These are phyloP conservation scores for Callyntrura sp. DNA, from an alignment of 2,888 invertebrate species.

Conservation along the genomic window DNA sequence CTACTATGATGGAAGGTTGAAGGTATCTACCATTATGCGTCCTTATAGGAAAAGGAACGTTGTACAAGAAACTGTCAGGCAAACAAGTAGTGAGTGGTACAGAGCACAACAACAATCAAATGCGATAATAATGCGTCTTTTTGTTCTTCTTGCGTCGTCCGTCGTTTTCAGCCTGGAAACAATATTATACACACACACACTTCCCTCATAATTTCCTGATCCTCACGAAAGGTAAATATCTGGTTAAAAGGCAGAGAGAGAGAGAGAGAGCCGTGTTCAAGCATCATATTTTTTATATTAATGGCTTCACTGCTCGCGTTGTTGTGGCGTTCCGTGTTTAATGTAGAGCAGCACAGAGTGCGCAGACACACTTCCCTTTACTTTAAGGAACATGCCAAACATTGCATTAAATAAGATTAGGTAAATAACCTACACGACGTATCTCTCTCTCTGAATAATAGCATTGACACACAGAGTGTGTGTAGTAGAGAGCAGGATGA, in stretches of 20 bases:
- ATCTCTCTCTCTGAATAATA: not conserved
- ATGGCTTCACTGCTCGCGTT: conserved; percentile 18
- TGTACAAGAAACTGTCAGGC: conserved; percentile 43
- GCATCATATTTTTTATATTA: conserved; percentile 30
- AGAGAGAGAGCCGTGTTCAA: not conserved
- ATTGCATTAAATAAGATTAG: too few species aligned
- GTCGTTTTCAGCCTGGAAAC: conserved; percentile 31
- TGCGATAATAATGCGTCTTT: conserved; percentile 50
- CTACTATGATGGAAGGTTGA: not conserved
- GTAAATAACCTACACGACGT: too few species aligned
- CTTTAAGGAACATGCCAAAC: not conserved
- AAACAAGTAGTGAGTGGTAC: not conserved
- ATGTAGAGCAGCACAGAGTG: too few species aligned
- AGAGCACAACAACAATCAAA: conserved; percentile 22
- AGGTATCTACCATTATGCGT: not conserved
- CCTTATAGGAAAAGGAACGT: not conserved
- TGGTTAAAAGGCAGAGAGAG: not conserved
- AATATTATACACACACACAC: too few species aligned
- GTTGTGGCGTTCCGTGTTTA: not conserved
- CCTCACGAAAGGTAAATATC: conserved; percentile 5
- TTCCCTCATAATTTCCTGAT: not conserved
- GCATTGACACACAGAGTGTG: not conserved
- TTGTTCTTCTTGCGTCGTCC: conserved; percentile 11
- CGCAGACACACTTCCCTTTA: conserved; percentile 27
- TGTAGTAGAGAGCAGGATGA: not conserved